Evolutionary conservation across 2,797 vertebrate genomes (phyloP).

Genomic region (Megalops cyprinoides): DNA sequence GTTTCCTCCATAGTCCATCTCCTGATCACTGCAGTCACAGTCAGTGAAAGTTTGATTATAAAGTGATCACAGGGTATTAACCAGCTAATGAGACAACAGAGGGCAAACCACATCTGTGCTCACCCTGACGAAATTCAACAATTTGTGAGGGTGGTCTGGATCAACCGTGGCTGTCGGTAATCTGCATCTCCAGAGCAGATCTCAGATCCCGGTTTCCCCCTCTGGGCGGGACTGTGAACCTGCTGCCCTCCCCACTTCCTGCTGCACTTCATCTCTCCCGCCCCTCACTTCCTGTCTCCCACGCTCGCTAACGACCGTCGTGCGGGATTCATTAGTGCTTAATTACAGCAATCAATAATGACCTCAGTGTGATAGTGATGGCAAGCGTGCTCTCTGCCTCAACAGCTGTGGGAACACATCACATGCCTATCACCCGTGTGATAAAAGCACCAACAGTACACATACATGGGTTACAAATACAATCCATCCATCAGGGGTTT

Average conservation of each 20-base stretch:
- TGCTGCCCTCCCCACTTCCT: neutral
- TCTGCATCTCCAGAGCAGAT: neutral
- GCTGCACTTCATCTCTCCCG: neutral
- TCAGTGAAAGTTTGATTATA: no score
- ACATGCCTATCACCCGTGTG: neutral
- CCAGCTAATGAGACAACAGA: no score
- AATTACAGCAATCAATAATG: neutral
- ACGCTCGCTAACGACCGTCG: neutral
- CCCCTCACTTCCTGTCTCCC: neutral
- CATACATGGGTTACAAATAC: neutral
- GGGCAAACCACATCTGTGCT: no score
- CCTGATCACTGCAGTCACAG: no score
- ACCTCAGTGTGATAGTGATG: neutral
- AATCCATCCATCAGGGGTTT: no score
- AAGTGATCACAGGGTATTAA: no score
- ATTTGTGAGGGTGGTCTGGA: neutral
- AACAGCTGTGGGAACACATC: neutral
- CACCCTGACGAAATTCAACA: no score
- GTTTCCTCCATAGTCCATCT: no score
- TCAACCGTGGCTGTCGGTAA: neutral
- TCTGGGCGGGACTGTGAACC: neutral
- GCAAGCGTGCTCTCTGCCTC: neutral
- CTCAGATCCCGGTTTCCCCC: neutral
- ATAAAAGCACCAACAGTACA: neutral
- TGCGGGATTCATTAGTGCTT: conserved; percentile 12